These are phyloP conservation scores for Microctonus hyperodae DNA, from an alignment of 2,888 invertebrate genomes.

Conservation along the genomic window DNA sequence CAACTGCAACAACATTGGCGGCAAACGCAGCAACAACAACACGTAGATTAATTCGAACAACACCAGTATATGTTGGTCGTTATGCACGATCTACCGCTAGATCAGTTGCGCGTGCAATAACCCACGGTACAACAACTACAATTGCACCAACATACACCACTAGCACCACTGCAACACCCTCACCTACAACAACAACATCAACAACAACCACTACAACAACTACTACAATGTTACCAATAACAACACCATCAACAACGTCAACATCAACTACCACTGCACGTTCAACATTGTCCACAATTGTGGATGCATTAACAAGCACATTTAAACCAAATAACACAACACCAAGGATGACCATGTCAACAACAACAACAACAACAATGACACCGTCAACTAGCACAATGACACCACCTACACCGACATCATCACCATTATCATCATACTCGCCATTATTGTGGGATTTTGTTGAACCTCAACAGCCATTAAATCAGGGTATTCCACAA, in stretches of 20 bases:
- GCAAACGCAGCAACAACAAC: conserved; percentile 49
- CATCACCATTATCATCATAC: conserved; percentile 64
- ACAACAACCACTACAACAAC: conserved; percentile 49
- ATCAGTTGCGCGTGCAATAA: conserved; percentile 45
- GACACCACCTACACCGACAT: conserved; percentile 61
- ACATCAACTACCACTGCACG: conserved; percentile 63
- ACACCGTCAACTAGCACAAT: conserved; percentile 65
- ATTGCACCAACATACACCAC: conserved; percentile 45
- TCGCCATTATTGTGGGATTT: conserved; percentile 64
- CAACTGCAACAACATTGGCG: conserved; percentile 58
- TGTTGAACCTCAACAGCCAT: conserved; percentile 48
- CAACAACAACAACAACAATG: conserved; percentile 62
- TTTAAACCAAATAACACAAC: conserved; percentile 58
- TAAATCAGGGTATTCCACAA: conserved; percentile 50
- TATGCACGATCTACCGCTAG: conserved; percentile 40
- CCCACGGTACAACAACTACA: conserved; percentile 57
- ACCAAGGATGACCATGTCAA: conserved; percentile 61
- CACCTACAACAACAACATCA: conserved; percentile 60
- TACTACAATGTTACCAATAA: conserved; percentile 52
- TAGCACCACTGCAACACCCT: conserved; percentile 53
- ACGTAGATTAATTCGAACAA: conserved; percentile 47
- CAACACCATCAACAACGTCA: conserved; percentile 62
- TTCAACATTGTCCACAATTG: conserved; percentile 53
- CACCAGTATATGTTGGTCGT: conserved; percentile 62
- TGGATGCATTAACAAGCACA: conserved; percentile 48